Evolutionary conservation across 1,140 invertebrate genomes (phyloP).

Genomic region (Temnothorax curvispinosus): DNA sequence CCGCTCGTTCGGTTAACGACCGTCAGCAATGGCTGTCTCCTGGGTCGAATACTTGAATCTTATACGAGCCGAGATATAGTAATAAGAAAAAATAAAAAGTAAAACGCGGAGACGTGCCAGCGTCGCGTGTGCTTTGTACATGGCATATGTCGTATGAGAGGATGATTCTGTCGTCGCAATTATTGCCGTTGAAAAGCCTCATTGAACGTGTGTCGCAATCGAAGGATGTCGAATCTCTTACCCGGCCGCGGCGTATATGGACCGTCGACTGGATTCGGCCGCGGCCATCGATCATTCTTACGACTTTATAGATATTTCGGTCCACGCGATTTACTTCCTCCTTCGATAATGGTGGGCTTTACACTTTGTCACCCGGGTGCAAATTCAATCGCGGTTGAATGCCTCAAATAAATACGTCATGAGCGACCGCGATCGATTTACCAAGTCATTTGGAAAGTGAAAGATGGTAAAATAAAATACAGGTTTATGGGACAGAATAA

Average conservation of each 20-base stretch:
- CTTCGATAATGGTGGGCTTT: conserved; percentile 51
- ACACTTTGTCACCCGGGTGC: conserved; percentile 54
- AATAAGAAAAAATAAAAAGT: conserved; percentile 38
- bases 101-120: conserved; percentile 29
- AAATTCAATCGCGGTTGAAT: conserved; percentile 54
- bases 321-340: conserved; percentile 50
- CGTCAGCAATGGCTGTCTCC: conserved; percentile 75
- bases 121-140: conserved; percentile 23
- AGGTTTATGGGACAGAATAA: conserved; percentile 3
- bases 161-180: conserved; percentile 49
- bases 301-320: conserved; percentile 17
- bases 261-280: conserved; percentile 31
- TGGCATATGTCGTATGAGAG: conserved; percentile 37
- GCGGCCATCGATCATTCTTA: conserved; percentile 58
- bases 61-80: conserved; percentile 38
- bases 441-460: conserved; percentile 51
- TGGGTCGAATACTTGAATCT: conserved; percentile 65
- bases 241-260: not conserved
- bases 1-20: conserved; percentile 75
- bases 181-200: conserved; percentile 34
- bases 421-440: conserved; percentile 57
- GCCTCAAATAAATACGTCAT: conserved; percentile 54
- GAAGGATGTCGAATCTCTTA: conserved; percentile 12
- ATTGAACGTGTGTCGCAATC: conserved; percentile 2
- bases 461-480: conserved; percentile 44